Conservation (phyloP, 2,888 invertebrate genomes). For the Micoletzkya japonica region DNA sequence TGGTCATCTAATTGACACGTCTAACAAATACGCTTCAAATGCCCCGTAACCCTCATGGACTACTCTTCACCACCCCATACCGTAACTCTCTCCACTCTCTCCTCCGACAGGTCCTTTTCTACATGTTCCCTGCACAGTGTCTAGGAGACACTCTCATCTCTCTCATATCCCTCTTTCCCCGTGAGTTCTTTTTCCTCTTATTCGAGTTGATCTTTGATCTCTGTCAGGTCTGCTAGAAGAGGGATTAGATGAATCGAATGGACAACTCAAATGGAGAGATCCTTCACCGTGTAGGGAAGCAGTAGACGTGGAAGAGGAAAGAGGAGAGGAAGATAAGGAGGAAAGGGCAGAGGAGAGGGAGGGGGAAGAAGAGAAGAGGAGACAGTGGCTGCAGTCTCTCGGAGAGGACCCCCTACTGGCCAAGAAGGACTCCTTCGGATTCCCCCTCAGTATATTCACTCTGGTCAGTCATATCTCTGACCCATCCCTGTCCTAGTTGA, state of each 20-base stretch:
- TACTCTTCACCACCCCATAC: too few species aligned
- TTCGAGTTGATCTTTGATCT: background rate
- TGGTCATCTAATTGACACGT: too few species aligned
- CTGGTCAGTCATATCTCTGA: constrained; percentile 70
- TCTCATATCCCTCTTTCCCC: constrained; percentile 85
- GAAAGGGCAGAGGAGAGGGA: constrained; percentile 7
- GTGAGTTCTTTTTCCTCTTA: constrained; percentile 53
- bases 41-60: too few species aligned
- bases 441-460: constrained; percentile 84
- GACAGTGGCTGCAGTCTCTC: background rate
- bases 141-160: constrained; percentile 85
- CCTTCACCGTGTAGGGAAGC: too few species aligned
- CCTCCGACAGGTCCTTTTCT: constrained; percentile 78
- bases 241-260: constrained; percentile 52
- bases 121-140: constrained; percentile 87
- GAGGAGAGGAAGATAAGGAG: constrained; percentile 4
- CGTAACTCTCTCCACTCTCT: too few species aligned
- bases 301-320: background rate
- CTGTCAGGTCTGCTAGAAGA: constrained; percentile 56
- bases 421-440: constrained; percentile 76
- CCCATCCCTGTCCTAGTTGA: background rate
- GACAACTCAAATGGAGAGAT: too few species aligned
- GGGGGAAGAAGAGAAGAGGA: constrained; percentile 23
- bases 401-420: constrained; percentile 37
- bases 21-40: too few species aligned